Conservation (phyloP, 2,888 invertebrate species). For the Aphodius sticticus region DNA sequence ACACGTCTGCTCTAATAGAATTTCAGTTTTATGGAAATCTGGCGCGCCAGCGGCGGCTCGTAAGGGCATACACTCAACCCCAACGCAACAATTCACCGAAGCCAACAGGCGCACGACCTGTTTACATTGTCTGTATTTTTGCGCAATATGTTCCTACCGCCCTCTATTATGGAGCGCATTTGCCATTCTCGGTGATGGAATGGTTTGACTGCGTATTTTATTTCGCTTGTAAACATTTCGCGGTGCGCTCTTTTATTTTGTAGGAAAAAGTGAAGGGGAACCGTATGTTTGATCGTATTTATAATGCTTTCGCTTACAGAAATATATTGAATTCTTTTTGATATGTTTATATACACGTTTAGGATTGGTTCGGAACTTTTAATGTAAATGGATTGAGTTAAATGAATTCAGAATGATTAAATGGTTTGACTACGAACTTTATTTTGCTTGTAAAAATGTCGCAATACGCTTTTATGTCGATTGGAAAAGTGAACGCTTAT, state of each 20-base stretch:
- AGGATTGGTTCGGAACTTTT: no score
- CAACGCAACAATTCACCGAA: not conserved
- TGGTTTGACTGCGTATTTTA: not conserved
- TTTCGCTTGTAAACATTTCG: not conserved
- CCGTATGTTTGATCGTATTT: not conserved
- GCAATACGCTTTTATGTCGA: no score
- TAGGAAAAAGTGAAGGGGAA: not conserved
- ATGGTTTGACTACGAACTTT: no score
- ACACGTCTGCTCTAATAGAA: conserved; percentile 22
- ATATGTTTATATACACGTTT: no score
- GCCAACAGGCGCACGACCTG: not conserved
- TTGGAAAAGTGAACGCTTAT: no score
- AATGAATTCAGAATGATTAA: no score
- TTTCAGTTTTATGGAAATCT: conserved; percentile 22
- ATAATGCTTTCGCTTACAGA: no score
- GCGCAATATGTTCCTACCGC: not conserved
- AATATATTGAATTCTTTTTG: no score
- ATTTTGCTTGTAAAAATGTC: no score
- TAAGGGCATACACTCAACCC: conserved; percentile 8
- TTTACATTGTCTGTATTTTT: not conserved
- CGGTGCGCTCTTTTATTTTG: not conserved
- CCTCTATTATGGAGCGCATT: not conserved
- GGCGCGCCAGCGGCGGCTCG: conserved; percentile 14
- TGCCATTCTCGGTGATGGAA: not conserved
- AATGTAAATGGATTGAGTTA: no score